Base-by-base conservation (phyloP, 2,888 invertebrate species). In the Micoletzkya japonica region DNA sequence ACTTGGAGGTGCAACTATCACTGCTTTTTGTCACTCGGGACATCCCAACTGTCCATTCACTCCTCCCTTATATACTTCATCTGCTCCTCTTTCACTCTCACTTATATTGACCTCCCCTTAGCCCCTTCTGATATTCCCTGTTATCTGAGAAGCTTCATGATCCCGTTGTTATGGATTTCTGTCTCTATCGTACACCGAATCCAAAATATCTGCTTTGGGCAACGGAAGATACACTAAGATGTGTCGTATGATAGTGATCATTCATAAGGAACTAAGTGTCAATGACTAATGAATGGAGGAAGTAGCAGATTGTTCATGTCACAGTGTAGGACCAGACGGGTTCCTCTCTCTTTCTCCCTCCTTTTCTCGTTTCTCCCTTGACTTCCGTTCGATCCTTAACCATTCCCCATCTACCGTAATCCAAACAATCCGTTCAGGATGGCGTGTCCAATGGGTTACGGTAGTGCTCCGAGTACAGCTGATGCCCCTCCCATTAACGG, bases 401-500 rank as follows among this genome's bases (percentile, higher is more conserved):
- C n/a, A 10, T 17, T 24, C 26, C 10, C n/a, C 56, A 7, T 10
- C 7, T 26, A 17, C 10, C 59, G 10, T 59, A 6, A 10, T 32
- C 36, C 26, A 10, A 32, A 14, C 59, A 32, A 28, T 59, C 28
- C 24, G 6, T 24, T 17, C 20, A 59, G 34, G 52, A 67, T 67
- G 67, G 67, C 57, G n/a, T 67, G 67, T 26, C 67, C 67, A 20
- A 57, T 67, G 56, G 67, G 67, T 28, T 67, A 67, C 67, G 67
- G 67, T 60, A 39, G 20, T 7, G 4, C 60, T 10, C 60, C 44
- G 26, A 36, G 39, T 28, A 36, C 57, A 24, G 54, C 54, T 10
- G 54, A 54, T 49, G 49, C 28, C 32, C n/a, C 28, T 24, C 36
- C 58, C 17, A 37, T 37, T 14, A 14, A n/a, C 58, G 17, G 14